Percentiles rank a stretch among this genome's conserved stretches.
Evolutionary conservation across 2,113 vertebrate genomes (phyloP).

Genomic region (Odocoileus virginianus): DNA sequence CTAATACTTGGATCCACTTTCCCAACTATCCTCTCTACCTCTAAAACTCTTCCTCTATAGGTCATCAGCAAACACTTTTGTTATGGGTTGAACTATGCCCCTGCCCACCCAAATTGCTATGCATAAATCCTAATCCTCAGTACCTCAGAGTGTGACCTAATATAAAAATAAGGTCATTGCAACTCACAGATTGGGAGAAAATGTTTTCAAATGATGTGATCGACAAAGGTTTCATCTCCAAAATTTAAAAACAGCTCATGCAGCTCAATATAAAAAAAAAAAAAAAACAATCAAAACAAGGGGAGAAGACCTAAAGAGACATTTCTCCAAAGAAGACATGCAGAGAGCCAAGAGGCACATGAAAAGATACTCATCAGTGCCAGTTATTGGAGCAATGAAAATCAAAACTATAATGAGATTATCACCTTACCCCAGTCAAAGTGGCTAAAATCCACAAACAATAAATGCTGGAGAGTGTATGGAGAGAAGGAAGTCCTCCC

Average conservation of each 20-base stretch:
- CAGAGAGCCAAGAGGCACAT: background rate
- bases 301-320: background rate
- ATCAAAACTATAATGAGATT: background rate
- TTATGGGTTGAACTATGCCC: background rate
- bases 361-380: background rate
- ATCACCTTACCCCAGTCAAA: background rate
- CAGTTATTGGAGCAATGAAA: background rate
- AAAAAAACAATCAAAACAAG: background rate
- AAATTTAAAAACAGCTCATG: background rate
- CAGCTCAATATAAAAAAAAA: background rate
- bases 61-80: background rate
- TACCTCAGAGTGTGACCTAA: background rate
- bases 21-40: background rate
- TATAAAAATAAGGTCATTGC: background rate
- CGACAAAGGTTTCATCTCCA: background rate
- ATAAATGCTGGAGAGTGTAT: background rate
- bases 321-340: background rate
- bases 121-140: background rate
- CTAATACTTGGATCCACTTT: background rate
- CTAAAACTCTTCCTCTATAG: background rate
- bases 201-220: background rate
- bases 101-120: background rate
- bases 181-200: background rate
- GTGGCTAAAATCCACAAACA: background rate
- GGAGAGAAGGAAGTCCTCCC: background rate